These are phyloP conservation scores for Gasterosteus nipponicus DNA, from an alignment of 2,113 vertebrate species.

Conservation along the genomic window DNA sequence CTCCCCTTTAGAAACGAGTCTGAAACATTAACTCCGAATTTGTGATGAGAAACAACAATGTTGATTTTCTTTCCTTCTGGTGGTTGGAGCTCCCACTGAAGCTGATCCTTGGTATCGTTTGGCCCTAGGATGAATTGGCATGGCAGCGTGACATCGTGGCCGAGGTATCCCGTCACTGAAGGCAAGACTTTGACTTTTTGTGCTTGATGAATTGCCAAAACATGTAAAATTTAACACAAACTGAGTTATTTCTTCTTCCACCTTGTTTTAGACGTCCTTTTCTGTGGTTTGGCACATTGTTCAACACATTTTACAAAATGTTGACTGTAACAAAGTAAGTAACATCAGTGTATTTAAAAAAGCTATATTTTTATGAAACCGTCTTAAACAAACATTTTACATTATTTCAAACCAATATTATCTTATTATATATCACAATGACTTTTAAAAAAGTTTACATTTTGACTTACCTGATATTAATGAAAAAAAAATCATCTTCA, in stretches of 20 bases:
- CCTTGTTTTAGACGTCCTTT: background rate
- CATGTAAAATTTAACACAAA: background rate
- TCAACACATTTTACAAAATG: no score
- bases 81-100: conserved; percentile 69
- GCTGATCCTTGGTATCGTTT: rapidly evolving
- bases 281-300: no score
- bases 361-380: background rate
- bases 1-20: conserved; percentile 40
- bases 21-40: background rate
- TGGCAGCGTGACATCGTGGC: conserved; percentile 59
- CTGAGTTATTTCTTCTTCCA: background rate
- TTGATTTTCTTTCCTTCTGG: background rate
- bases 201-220: background rate
- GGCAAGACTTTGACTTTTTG: background rate
- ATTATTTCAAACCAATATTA: background rate
- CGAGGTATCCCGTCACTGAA: background rate
- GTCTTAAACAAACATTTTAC: background rate
- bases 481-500: conserved; percentile 33
- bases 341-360: background rate
- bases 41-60: conserved; percentile 57
- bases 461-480: conserved; percentile 48
- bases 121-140: conserved; percentile 53
- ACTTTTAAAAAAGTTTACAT: background rate
- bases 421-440: background rate
- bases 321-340: background rate